These are phyloP conservation scores for Apis mellifera DNA, from an alignment of 1,140 invertebrate species.

Conservation along the genomic window DNA sequence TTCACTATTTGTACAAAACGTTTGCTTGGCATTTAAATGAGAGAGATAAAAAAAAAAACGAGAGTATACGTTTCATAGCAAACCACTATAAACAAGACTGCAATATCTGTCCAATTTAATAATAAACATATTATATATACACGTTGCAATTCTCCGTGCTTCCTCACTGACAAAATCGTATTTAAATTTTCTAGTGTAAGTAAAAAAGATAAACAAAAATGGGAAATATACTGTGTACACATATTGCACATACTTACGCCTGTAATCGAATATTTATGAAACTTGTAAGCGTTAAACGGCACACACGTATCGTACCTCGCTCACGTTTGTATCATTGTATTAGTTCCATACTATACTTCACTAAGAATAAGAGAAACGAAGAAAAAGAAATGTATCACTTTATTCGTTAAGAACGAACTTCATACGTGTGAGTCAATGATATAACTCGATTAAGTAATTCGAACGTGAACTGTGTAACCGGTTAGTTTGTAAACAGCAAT, in stretches of 20 bases:
- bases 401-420: constrained; percentile 11
- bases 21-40: constrained; percentile 38
- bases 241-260: constrained; percentile 51
- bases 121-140: constrained; percentile 47
- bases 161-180: constrained; percentile 41
- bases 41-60: background rate
- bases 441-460: constrained; percentile 30
- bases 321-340: background rate
- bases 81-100: constrained; percentile 74
- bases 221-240: background rate
- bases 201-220: background rate
- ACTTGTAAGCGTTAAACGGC: constrained; percentile 28
- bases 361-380: constrained; percentile 2
- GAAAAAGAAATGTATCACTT: background rate
- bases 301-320: constrained; percentile 7
- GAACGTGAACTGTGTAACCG: constrained; percentile 38
- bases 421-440: constrained; percentile 14
- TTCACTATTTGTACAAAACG: constrained; percentile 21
- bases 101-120: constrained; percentile 76
- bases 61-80: constrained; percentile 41
- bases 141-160: constrained; percentile 45
- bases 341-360: background rate
- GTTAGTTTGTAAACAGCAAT: constrained; percentile 51
- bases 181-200: constrained; percentile 38
- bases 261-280: constrained; percentile 28